Conservation (phyloP, 2,888 invertebrate genomes). For the Eubasilissa splendida region DNA sequence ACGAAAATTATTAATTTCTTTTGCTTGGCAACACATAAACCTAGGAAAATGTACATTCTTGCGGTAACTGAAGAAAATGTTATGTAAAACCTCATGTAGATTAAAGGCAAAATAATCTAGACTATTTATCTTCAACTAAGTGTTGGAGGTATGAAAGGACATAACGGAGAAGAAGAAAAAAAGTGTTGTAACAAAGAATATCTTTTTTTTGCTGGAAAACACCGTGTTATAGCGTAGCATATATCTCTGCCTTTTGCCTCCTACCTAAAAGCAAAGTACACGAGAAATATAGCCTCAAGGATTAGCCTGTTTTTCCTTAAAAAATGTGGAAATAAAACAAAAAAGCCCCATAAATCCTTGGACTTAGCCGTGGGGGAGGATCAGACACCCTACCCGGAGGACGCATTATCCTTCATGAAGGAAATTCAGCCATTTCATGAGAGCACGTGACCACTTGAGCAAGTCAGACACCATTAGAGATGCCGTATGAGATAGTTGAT, state of each 20-base stretch:
- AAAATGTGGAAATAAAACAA: slow-evolving; percentile 45
- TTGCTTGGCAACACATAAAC: too few relatives aligned
- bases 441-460: slow-evolving; percentile 38
- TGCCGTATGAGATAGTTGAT: slow-evolving; percentile 8
- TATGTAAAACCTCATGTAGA: too few relatives aligned
- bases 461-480: slow-evolving; percentile 28
- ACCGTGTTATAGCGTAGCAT: slow-evolving; percentile 2
- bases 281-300: slow-evolving; percentile 15
- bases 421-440: not conserved
- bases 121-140: not conserved
- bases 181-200: slow-evolving; percentile 15
- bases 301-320: slow-evolving; percentile 31
- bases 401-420: slow-evolving; percentile 34
- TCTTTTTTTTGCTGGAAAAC: slow-evolving; percentile 5
- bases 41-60: too few relatives aligned
- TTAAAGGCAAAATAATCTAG: too few relatives aligned
- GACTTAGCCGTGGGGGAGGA: slow-evolving; percentile 3
- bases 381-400: slow-evolving; percentile 17
- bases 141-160: not conserved
- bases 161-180: slow-evolving; percentile 8
- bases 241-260: slow-evolving; percentile 32
- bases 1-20: too few relatives aligned
- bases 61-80: too few relatives aligned
- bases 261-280: slow-evolving; percentile 20
- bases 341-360: slow-evolving; percentile 36